Percentiles rank a stretch among this genome's conserved stretches.
Conservation (phyloP, 2,888 invertebrate genomes). For the Monopis laevigella region DNA sequence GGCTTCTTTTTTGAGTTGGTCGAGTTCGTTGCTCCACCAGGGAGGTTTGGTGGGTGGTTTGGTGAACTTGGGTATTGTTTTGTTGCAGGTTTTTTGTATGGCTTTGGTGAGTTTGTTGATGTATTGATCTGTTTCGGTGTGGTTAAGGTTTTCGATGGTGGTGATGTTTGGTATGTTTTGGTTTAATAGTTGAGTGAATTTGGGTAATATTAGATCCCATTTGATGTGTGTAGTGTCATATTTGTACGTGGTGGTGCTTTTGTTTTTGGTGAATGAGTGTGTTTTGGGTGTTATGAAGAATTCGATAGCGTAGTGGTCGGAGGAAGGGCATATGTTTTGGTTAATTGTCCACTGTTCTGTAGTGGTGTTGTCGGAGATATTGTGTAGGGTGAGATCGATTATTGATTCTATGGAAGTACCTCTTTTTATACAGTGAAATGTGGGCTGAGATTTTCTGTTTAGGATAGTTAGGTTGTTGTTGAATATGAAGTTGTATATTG, state of each 20-base stretch:
- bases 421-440: conserved; percentile 16
- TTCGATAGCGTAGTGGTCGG: conserved; percentile 16
- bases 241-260: background rate
- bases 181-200: too few species aligned
- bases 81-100: too few species aligned
- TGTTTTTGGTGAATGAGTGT: background rate
- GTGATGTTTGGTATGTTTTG: too few species aligned
- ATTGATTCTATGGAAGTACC: conserved; percentile 9
- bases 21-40: too few species aligned
- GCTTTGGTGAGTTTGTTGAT: too few species aligned
- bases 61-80: too few species aligned
- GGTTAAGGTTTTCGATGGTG: too few species aligned
- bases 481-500: conserved; percentile 3
- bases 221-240: background rate
- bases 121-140: too few species aligned
- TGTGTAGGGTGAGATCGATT: conserved; percentile 15
- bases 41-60: too few species aligned
- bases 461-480: conserved; percentile 16
- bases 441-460: conserved; percentile 15
- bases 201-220: too few species aligned
- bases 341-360: conserved; percentile 17
- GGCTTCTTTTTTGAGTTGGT: too few species aligned
- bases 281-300: conserved; percentile 8
- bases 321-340: background rate
- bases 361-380: background rate